phyloP scores from a whole-genome alignment of 1,140 invertebrate species.

The Hesperophylax magnus region DNA sequence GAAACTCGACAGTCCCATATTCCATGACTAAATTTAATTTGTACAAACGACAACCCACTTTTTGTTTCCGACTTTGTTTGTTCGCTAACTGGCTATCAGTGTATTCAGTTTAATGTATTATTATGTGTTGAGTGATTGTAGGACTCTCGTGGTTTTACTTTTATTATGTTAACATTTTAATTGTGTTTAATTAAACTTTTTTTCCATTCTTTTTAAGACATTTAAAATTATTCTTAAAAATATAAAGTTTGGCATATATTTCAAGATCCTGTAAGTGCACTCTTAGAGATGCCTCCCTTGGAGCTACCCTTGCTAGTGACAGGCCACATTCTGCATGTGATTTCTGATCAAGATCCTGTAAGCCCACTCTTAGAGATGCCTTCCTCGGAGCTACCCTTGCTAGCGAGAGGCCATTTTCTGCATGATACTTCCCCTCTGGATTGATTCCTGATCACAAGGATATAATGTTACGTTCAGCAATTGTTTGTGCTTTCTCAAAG shows the following conservation, averaged over 20 bases:
- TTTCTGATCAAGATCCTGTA: too few species aligned
- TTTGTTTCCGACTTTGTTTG: background rate
- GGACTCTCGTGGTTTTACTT: background rate
- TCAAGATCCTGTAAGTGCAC: background rate
- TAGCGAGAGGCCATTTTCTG: too few species aligned
- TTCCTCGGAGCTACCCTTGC: too few species aligned
- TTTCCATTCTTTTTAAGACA: conserved; percentile 34
- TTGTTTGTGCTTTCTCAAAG: conserved; percentile 22
- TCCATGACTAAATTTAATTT: conserved; percentile 34
- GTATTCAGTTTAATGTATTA: conserved; percentile 11
- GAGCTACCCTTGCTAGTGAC: background rate
- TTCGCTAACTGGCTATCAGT: background rate
- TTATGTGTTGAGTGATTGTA: background rate
- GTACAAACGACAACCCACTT: background rate
- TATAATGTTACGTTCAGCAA: too few species aligned
- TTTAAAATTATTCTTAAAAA: conserved; percentile 9
- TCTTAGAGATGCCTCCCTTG: background rate
- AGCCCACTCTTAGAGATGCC: too few species aligned
- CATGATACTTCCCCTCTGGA: background rate
- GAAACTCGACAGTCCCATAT: conserved; percentile 4
- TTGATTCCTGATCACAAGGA: background rate
- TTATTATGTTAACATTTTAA: conserved; percentile 27
- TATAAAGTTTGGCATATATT: conserved; percentile 1
- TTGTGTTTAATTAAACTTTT: conserved; percentile 7
- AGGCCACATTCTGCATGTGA: background rate